These are phyloP conservation scores for Ptychochromis oligacanthus DNA, from an alignment of 2,113 vertebrate genomes.

Conservation along the genomic window DNA sequence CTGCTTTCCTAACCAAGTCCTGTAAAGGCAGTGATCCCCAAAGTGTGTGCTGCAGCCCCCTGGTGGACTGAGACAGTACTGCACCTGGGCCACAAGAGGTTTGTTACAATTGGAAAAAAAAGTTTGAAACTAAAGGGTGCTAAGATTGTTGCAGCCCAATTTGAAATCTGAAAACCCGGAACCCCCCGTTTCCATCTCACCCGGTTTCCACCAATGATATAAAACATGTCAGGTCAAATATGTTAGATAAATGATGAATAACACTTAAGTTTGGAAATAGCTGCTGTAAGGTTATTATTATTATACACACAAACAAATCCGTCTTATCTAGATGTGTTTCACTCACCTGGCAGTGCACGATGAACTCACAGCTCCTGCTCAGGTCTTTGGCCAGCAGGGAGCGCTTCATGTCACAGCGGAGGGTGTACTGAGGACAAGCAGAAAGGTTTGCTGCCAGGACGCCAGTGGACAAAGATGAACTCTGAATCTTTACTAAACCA, in stretches of 20 bases:
- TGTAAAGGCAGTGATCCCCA: not conserved
- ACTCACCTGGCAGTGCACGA: conserved; percentile 90
- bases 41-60: not conserved
- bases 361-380: conserved; percentile 94
- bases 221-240: not conserved
- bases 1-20: not conserved
- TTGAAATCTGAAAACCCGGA: too few species aligned
- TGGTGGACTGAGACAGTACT: not conserved
- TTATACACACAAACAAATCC: not conserved
- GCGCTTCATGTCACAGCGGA: conserved; percentile 94
- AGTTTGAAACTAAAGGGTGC: too few species aligned
- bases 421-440: conserved; percentile 83
- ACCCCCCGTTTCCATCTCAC: not conserved
- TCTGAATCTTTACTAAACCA: too few species aligned
- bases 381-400: conserved; percentile 95
- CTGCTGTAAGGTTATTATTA: not conserved
- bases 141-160: too few species aligned
- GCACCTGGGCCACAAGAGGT: not conserved
- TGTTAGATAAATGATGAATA: not conserved
- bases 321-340: not conserved
- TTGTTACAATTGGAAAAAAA: not conserved
- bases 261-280: not conserved
- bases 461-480: not conserved
- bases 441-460: not conserved
- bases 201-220: not conserved